Evolutionary conservation across 2,888 invertebrate genomes (phyloP), one percentile per base, ranked within the genome.

Genomic region (Erannis defoliaria): DNA sequence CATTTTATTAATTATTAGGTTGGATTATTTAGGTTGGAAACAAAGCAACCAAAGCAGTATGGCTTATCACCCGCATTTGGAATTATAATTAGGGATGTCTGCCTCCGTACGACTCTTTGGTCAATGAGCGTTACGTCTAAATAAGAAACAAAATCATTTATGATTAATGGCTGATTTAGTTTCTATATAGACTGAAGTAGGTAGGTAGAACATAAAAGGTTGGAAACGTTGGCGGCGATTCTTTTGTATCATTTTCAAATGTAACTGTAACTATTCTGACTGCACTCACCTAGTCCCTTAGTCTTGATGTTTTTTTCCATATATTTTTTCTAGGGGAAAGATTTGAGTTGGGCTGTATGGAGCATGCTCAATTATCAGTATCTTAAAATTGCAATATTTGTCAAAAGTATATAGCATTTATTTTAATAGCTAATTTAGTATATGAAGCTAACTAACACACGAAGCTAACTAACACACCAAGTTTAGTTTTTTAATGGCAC

Each of bases 191-290:
- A 5, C 14, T 37, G 19, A 42, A 51, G 42, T 54, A 54, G 55
- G 9, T 66, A 68, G 68, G 58, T 66, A 67, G 59, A 51, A 48
- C 37, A 55, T 19, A 50, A 55, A 55, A 54, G 50, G 43, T 45
- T 26, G 43, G 1, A 14, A 4, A 10, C 16, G 16, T 26, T 9
- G 9, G 10, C 16, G 16, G 14, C 26, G 16, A 45, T 9, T 45
- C 43, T 45, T 26, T 10, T 45, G 26, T 10, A 14, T 23, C 26
- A 26, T 45, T 23, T n/a, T n/a, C 1, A 23, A n/a, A n/a, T n/a
- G n/a, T n/a, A n/a, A n/a, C n/a, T n/a, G n/a, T n/a, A 21, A 3
- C 19, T n/a, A n/a, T 3, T 33, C 12, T 33, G 2, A 2, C 33
- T 4, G 33, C 33, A 33, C 33, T 33, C 4, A 9, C 3, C 31